These are phyloP conservation scores for Dendrolimus punctatus DNA, from an alignment of 1,140 invertebrate genomes.

Conservation along the genomic window DNA sequence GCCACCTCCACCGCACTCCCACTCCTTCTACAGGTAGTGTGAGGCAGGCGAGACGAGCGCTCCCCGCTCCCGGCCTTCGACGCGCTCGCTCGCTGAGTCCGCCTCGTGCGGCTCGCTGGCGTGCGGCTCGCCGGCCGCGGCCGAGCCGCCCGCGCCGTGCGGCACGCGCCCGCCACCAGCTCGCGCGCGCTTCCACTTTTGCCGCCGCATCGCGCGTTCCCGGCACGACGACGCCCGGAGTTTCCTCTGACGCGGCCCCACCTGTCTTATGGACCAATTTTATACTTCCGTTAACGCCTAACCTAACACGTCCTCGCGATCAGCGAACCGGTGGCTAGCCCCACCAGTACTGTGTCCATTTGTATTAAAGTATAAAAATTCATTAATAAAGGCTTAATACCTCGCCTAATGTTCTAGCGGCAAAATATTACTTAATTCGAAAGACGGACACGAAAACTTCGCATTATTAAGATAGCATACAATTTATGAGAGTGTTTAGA, in stretches of 20 bases:
- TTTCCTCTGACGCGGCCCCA: conserved; percentile 52
- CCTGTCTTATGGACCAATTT: conserved; percentile 60
- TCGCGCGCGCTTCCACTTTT: conserved; percentile 58
- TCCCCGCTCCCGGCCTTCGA: conserved; percentile 49
- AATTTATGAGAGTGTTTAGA: conserved; percentile 29
- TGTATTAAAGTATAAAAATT: conserved; percentile 28
- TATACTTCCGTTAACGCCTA: conserved; percentile 50
- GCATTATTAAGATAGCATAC: conserved; percentile 23
- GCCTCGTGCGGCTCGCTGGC: conserved; percentile 57
- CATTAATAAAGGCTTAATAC: conserved; percentile 22
- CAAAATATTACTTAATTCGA: conserved; percentile 10
- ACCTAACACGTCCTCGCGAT: conserved; percentile 49
- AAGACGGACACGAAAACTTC: conserved; percentile 22
- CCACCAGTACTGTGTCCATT: conserved; percentile 45
- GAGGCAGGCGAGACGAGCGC: conserved; percentile 63
- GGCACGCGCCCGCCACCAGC: conserved; percentile 25
- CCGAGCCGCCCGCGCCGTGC: conserved; percentile 17
- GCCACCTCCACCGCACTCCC: conserved; percentile 66
- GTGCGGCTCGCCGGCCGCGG: conserved; percentile 19
- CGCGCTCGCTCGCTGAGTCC: conserved; percentile 62
- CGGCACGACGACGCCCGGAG: conserved; percentile 48
- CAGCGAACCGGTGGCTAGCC: conserved; percentile 26
- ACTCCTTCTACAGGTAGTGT: conserved; percentile 70
- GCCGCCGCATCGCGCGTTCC: conserved; percentile 43
- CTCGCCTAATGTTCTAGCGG: conserved; percentile 26